phyloP scores from a whole-genome alignment of 2,797 vertebrate species.

The Chiroxiphia lanceolata region DNA sequence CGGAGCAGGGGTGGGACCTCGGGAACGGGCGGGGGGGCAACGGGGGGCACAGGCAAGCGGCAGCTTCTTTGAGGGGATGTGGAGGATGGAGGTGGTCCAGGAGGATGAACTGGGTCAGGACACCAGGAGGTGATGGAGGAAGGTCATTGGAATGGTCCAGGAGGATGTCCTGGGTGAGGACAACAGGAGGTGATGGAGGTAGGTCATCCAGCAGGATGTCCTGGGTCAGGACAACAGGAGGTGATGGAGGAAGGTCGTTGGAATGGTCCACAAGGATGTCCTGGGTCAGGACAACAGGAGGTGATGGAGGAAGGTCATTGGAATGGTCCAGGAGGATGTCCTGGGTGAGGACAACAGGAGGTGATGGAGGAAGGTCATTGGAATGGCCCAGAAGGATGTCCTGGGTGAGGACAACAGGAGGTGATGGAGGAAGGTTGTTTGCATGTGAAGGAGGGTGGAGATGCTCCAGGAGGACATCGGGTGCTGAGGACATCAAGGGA shows the following conservation, averaged over 20 bases:
- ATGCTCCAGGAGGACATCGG: too few relatives aligned
- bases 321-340: too few relatives aligned
- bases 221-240: neutral
- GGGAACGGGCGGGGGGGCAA: neutral
- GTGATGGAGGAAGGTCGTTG: too few relatives aligned
- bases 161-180: neutral
- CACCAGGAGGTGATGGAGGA: too few relatives aligned
- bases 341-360: neutral
- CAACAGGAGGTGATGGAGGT: neutral
- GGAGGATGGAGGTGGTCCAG: neutral
- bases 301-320: too few relatives aligned
- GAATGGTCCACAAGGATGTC: too few relatives aligned
- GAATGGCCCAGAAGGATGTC: neutral
- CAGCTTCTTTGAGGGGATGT: neutral
- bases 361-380: neutral
- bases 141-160: too few relatives aligned
- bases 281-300: too few relatives aligned
- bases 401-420: too few relatives aligned
- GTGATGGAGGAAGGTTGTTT: too few relatives aligned
- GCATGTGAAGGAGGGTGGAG: neutral
- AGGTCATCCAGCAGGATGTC: too few relatives aligned
- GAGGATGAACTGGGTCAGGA: neutral
- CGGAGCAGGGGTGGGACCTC: neutral
- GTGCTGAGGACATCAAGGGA: too few relatives aligned
- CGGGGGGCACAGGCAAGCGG: neutral